Conservation (phyloP, 2,888 invertebrate species). For the Lithophane leautieri region DNA sequence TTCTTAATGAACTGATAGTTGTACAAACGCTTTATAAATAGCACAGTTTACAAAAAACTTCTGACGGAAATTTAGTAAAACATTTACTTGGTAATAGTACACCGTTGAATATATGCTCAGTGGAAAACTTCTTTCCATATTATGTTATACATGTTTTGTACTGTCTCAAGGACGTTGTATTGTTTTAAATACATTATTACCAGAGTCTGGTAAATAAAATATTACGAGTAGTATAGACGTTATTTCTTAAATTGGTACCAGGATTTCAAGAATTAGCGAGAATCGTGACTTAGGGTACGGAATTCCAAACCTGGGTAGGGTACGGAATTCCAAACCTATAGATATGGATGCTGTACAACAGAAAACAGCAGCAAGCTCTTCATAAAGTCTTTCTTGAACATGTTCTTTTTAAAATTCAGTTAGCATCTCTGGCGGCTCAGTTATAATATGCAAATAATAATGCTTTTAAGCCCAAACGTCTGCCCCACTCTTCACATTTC, state of each 20-base stretch:
- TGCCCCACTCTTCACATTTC: slow-evolving; percentile 31
- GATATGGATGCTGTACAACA: background rate
- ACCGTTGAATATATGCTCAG: background rate
- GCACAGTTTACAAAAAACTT: background rate
- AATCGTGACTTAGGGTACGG: background rate
- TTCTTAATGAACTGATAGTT: slow-evolving; percentile 35
- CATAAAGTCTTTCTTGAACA: background rate
- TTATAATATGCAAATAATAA: slow-evolving; percentile 38
- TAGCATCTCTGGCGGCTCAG: background rate
- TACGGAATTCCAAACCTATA: background rate
- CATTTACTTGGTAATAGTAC: background rate
- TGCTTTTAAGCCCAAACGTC: slow-evolving; percentile 30
- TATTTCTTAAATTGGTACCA: background rate
- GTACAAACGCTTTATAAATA: slow-evolving; percentile 22
- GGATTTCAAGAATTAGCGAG: background rate
- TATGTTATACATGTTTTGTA: slow-evolving; percentile 15
- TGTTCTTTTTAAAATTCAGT: slow-evolving; percentile 36
- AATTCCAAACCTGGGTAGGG: background rate
- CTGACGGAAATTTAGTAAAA: background rate
- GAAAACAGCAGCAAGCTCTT: background rate
- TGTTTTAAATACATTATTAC: slow-evolving; percentile 27
- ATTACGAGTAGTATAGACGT: background rate
- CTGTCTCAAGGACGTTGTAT: slow-evolving; percentile 33
- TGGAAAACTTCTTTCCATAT: background rate
- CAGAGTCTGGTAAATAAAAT: background rate